Evolutionary conservation across 2,797 vertebrate species (phyloP), one percentile per base, ranked within the genome.

Genomic region (Oreochromis grahami): DNA sequence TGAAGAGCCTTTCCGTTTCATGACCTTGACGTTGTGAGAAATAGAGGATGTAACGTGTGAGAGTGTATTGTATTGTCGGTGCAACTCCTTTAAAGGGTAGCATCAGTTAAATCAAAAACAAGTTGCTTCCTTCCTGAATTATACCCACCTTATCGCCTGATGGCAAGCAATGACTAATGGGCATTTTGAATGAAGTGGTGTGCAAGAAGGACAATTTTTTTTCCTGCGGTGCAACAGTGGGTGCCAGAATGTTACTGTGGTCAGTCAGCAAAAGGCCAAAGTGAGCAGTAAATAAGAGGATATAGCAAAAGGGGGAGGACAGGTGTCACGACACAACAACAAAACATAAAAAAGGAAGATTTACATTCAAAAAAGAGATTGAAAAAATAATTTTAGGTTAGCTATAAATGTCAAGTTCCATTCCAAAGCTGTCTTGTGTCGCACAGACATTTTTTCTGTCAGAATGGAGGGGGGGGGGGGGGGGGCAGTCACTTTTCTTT

Each of bases 1-100:
- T 87, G 85, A 87, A 77, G 86, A 88, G 89, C 89, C 91, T 90
- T 91, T 89, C 77, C 78, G 77, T 90, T 89, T 91, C 81, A 83
- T 87, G 90, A 88, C 77, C 15, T 38, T 56, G 26, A 36, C 4
- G 19, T 29, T 50, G 15, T 7, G 4, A n/a, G 45, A 48, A 58
- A 74, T 53, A 83, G 43, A 76, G 29, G 34, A 58, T 70, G 53
- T 76, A 77, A 77, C 77, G 29, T 13, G 24, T 74, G 68, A 43
- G 5, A 76, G 76, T 72, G 43, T 74, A 79, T 74, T 84, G 48
- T 56, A 38, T 65, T 9, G 15, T 82, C 56, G 58, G 63, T 58
- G 51, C 32, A 45, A 29, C 84, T 87, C 29, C 43, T 52, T 84
- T 76, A 58, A 36, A 80, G 80, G 45, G 56, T 6, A 45, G 74